phyloP scores from a whole-genome alignment of 2,797 vertebrate species.

The Anomalospiza imberbis region DNA sequence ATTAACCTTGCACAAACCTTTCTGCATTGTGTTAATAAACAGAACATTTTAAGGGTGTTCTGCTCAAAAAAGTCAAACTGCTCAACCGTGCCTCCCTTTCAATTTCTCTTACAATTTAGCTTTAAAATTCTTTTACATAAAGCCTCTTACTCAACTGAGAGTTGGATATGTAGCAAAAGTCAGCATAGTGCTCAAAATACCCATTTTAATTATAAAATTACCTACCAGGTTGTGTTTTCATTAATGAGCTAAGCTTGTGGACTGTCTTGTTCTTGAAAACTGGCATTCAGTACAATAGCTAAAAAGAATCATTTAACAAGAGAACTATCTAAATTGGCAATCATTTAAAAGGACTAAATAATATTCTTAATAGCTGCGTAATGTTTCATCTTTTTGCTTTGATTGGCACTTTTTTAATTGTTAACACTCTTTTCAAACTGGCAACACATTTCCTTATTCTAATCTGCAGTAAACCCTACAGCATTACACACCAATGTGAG shows the following conservation, averaged over 20 bases:
- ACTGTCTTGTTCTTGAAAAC: background rate
- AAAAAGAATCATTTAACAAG: constrained; percentile 8
- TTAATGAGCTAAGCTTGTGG: constrained; percentile 15
- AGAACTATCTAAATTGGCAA: constrained; percentile 47
- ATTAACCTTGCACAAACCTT: constrained; percentile 58
- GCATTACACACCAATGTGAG: fast-evolving
- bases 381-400: constrained; percentile 52
- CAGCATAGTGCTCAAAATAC: background rate
- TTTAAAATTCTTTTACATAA: background rate
- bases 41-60: constrained; percentile 46
- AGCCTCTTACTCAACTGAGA: background rate
- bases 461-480: background rate
- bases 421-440: constrained; percentile 49
- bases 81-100: background rate
- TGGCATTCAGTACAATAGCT: background rate
- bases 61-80: constrained; percentile 39
- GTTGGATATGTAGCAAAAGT: background rate
- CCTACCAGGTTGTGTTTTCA: constrained; percentile 7
- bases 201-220: constrained; percentile 14
- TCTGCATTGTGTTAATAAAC: constrained; percentile 51
- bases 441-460: constrained; percentile 52
- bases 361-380: constrained; percentile 17
- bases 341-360: constrained; percentile 50
- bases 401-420: constrained; percentile 56
- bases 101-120: background rate